Evolutionary conservation across 2,888 invertebrate species (phyloP), one percentile per base, ranked within the genome.

Genomic region (Carcina quercana): DNA sequence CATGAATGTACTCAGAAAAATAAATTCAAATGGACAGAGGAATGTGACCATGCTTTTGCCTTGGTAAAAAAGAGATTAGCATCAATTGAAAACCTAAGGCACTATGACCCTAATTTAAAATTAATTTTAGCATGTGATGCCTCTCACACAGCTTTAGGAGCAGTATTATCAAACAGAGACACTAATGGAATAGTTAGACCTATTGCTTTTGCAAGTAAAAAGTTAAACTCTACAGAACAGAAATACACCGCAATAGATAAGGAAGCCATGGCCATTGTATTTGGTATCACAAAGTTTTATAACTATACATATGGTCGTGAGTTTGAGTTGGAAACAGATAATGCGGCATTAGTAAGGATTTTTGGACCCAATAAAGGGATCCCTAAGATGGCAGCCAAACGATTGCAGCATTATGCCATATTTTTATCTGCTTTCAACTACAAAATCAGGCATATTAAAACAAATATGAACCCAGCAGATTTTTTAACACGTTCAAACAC

Each of bases 381-480:
- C 8, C 57, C 59, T 26, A 42, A 48, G 32, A 53, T 60, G 51
- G 52, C 59, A 6, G 56, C 59, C 0, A 58, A 51, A 28, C 10
- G 47, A 10, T 10, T 46, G 6, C 49, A 51, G 20, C 44, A 51
- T 25, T 51, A 41, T 30, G 38, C 45, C 3, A 48, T 47, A n/a
- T 51, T 49, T 30, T 27, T 51, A 2, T 43, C 43, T 17, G 38
- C 30, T 15, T 44, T 42, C 28, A 30, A 26, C 2, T 45, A 47
- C 26, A 37, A 26, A 27, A 32, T 50, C 3, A 30, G 24, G 28
- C 38, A 47, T 28, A 45, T 47, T 3, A 27, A 22, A 15, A 31
- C 39, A 1, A 15, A 27, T 30, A 15, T 6, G 20, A 45, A 43
- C 27, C 47, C 45, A 27, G 50, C 43, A 13, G 45, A 45, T 34